Percentiles rank a stretch among this genome's conserved stretches.
Conservation (phyloP, 2,113 vertebrate species). For the Calyptommatus sinebrachiatus region DNA sequence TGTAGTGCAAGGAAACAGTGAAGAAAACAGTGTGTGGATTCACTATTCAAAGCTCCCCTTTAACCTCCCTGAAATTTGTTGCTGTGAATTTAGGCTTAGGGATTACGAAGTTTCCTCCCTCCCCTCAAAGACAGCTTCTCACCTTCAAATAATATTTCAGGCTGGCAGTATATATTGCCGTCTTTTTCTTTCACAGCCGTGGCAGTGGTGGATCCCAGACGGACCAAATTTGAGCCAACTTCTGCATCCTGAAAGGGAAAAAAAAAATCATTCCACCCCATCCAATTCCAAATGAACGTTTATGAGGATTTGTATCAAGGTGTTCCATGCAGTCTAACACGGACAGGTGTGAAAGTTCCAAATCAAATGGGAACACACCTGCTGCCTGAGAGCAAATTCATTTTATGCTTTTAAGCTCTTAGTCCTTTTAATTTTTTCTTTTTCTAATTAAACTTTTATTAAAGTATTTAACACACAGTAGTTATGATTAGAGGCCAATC, state of each 20-base stretch:
- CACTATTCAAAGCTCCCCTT: no score
- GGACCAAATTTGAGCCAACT: constrained; percentile 81
- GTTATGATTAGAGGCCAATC: no score
- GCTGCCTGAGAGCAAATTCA: not conserved
- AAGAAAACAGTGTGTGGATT: no score
- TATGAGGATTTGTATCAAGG: not conserved
- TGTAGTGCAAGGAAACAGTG: no score
- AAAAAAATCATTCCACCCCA: not conserved
- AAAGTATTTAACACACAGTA: no score
- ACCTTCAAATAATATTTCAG: constrained; percentile 85
- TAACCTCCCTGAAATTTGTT: no score
- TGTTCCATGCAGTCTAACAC: not conserved
- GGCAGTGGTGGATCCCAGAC: constrained; percentile 75
- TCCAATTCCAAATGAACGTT: constrained; percentile 1
- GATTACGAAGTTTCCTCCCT: not conserved
- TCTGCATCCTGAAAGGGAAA: constrained; percentile 73
- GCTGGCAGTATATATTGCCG: constrained; percentile 78
- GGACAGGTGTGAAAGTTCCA: no score
- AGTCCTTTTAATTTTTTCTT: no score
- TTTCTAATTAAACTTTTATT: no score
- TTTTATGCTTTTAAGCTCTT: no score
- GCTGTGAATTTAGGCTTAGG: not conserved
- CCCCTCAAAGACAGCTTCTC: constrained; percentile 23
- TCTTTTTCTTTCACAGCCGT: constrained; percentile 85
- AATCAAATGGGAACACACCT: not conserved